Conservation (phyloP, 1,140 invertebrate species). For the Drosophila nigromelanica region DNA sequence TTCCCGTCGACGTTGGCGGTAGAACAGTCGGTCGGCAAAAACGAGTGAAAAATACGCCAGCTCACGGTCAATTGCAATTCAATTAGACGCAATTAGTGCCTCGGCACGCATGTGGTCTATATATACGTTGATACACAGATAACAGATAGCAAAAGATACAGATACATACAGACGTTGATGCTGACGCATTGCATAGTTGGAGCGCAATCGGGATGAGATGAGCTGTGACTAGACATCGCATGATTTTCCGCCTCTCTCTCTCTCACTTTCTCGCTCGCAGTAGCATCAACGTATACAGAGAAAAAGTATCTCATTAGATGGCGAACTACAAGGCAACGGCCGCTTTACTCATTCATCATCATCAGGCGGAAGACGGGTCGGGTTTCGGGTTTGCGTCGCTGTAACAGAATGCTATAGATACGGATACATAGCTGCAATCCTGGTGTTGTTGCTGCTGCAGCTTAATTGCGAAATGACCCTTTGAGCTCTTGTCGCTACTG, state of each 20-base stretch:
- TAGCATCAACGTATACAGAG: constrained; percentile 27
- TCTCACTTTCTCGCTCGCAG: neutral
- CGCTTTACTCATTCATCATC: constrained; percentile 81
- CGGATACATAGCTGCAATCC: constrained; percentile 34
- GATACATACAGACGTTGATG: constrained; percentile 48
- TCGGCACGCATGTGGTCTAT: constrained; percentile 60
- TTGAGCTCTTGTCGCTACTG: constrained; percentile 36
- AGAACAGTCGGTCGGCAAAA: constrained; percentile 49
- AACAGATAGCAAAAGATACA: constrained; percentile 42
- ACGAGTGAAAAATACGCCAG: constrained; percentile 78
- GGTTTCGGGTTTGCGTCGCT: constrained; percentile 1
- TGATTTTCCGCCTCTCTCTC: neutral
- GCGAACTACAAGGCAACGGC: constrained; percentile 71
- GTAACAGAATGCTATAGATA: constrained; percentile 37
- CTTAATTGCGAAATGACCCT: constrained; percentile 78
- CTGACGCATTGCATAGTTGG: constrained; percentile 76
- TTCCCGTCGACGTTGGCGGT: constrained; percentile 16
- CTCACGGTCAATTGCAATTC: constrained; percentile 81
- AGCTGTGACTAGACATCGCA: constrained; percentile 9
- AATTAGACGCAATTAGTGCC: constrained; percentile 80
- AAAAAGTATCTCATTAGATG: constrained; percentile 80
- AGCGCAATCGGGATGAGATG: constrained; percentile 24
- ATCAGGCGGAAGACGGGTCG: constrained; percentile 46
- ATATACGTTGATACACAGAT: constrained; percentile 14
- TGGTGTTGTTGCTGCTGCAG: constrained; percentile 47